Evolutionary conservation across 2,797 vertebrate genomes (phyloP).

Genomic region (Pangasius macronema): DNA sequence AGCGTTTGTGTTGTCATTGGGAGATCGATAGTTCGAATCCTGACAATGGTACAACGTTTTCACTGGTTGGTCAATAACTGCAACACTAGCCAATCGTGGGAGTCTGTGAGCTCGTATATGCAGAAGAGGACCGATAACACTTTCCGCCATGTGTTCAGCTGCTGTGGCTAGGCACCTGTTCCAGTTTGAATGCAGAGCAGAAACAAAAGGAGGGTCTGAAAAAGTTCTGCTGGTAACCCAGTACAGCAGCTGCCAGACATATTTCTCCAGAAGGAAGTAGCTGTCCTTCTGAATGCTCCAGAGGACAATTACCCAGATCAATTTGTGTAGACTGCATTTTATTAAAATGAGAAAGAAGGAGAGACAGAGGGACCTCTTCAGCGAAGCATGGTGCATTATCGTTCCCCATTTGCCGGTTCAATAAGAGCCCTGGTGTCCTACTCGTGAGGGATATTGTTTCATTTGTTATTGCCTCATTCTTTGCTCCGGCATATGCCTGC

Average conservation of each 20-base stretch:
- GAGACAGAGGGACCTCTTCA: slow-evolving; percentile 38
- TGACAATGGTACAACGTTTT: not conserved
- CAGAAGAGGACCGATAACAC: not conserved
- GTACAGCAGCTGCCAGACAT: not conserved
- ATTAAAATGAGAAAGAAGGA: slow-evolving; percentile 20
- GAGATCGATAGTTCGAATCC: not conserved
- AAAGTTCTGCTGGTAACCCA: not conserved
- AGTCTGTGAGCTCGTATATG: not conserved
- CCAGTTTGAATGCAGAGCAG: not conserved
- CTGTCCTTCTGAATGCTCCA: slow-evolving; percentile 22
- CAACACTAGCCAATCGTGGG: not conserved
- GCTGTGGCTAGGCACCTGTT: not conserved
- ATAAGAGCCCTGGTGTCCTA: slow-evolving; percentile 44
- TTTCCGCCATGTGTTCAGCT: not conserved
- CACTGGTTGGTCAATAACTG: not conserved
- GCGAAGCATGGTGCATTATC: slow-evolving; percentile 48
- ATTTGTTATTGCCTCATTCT: slow-evolving; percentile 49
- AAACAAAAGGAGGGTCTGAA: not conserved
- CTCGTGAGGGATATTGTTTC: slow-evolving; percentile 45
- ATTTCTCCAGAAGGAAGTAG: slow-evolving; percentile 11
- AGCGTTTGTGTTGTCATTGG: not conserved
- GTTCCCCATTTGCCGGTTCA: slow-evolving; percentile 47
- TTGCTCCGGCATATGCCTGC: slow-evolving; percentile 31
- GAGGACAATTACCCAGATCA: slow-evolving; percentile 22
- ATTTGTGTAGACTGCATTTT: slow-evolving; percentile 24